Percentiles rank a stretch among this genome's conserved stretches.
Conservation (phyloP, 2,113 vertebrate species). For the Zosterops borbonicus region DNA sequence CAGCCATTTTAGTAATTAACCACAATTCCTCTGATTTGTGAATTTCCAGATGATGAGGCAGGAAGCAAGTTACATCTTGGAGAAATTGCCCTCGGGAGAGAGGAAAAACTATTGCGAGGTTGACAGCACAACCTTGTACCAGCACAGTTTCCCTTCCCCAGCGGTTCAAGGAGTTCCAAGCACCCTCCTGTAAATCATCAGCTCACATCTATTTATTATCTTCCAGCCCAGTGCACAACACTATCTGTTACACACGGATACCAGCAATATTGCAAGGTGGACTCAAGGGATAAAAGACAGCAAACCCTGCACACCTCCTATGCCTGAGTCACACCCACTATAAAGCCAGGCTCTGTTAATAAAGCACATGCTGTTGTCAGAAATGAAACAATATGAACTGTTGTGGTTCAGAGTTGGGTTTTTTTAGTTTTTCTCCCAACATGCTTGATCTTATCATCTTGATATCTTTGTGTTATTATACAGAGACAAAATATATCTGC, state of each 20-base stretch:
- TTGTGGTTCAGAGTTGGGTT: neutral
- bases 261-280: conserved; percentile 74
- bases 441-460: neutral
- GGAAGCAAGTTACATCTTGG: conserved; percentile 62
- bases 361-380: neutral
- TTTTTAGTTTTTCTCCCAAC: neutral
- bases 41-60: conserved; percentile 72
- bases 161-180: conserved; percentile 75
- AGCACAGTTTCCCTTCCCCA: conserved; percentile 56
- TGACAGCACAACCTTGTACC: conserved; percentile 68
- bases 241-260: conserved; percentile 80
- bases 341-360: conserved; percentile 42
- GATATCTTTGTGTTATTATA: neutral
- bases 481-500: neutral
- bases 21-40: conserved; percentile 68
- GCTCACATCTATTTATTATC: conserved; percentile 79
- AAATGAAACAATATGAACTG: conserved; percentile 45
- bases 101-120: conserved; percentile 66
- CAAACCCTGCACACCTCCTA: conserved; percentile 53
- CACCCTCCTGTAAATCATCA: conserved; percentile 78
- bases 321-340: conserved; percentile 50
- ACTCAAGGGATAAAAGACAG: conserved; percentile 68
- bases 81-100: conserved; percentile 72
- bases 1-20: conserved; percentile 74
- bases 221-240: conserved; percentile 77